Evolutionary conservation across 1,140 invertebrate species (phyloP).

Genomic region (Drosophila pectinifera): DNA sequence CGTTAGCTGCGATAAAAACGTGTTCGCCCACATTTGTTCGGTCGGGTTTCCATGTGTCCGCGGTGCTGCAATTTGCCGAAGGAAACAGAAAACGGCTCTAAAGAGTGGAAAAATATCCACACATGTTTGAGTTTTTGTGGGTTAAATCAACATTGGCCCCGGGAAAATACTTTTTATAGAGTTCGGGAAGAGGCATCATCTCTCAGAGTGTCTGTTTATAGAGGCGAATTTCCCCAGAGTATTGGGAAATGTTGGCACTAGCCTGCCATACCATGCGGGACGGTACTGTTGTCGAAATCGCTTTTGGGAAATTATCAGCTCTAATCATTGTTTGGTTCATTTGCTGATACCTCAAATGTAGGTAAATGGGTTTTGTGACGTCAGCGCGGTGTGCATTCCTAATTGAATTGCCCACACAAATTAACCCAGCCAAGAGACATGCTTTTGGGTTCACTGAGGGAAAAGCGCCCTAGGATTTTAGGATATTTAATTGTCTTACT

Average conservation of each 20-base stretch:
- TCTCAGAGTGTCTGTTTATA: constrained; percentile 26
- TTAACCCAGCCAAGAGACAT: constrained; percentile 17
- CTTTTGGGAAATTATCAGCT: constrained; percentile 26
- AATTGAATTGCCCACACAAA: constrained; percentile 70
- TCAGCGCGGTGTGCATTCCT: constrained; percentile 48
- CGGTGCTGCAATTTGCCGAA: constrained; percentile 62
- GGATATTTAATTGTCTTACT: background rate
- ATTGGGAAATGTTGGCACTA: constrained; percentile 18
- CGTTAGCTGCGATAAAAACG: constrained; percentile 77
- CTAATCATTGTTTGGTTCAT: constrained; percentile 39
- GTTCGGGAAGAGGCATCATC: constrained; percentile 34
- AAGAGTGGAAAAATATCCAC: constrained; percentile 57
- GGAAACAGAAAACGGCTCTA: constrained; percentile 10
- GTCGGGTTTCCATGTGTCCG: constrained; percentile 29
- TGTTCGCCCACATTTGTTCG: constrained; percentile 78
- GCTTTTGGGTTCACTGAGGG: constrained; percentile 8
- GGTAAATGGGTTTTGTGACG: constrained; percentile 40
- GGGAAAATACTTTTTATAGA: constrained; percentile 62
- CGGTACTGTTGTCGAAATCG: constrained; percentile 12
- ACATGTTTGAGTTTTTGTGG: constrained; percentile 71
- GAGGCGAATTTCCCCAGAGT: constrained; percentile 29
- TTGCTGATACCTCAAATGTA: constrained; percentile 38
- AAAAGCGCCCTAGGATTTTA: background rate
- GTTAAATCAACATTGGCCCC: constrained; percentile 64
- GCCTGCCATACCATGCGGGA: background rate